These are phyloP conservation scores for Oligia fasciuncula DNA, from an alignment of 2,888 invertebrate genomes.

Conservation along the genomic window DNA sequence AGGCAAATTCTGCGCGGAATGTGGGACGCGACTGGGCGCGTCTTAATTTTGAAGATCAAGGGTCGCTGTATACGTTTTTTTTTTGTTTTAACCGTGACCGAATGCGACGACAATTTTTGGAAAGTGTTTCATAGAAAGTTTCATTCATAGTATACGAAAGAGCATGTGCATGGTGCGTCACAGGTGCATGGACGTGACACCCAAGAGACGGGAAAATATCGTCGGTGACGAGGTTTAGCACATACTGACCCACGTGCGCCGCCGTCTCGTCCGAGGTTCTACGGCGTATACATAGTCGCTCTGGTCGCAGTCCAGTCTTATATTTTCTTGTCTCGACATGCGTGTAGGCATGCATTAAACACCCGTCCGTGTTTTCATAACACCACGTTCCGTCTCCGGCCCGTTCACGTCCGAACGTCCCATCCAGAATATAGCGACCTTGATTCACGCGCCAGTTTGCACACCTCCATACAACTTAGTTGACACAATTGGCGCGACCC, in stretches of 20 bases:
- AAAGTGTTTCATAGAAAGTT: neutral
- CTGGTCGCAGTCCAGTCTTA: neutral
- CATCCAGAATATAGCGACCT: neutral
- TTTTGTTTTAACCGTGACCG: neutral
- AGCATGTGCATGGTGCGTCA: neutral
- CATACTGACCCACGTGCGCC: neutral
- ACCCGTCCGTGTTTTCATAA: neutral
- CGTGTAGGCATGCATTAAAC: neutral
- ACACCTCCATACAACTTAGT: neutral
- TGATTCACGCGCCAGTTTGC: neutral
- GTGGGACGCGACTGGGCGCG: too few relatives aligned
- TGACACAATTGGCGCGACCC: neutral
- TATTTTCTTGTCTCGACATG: neutral
- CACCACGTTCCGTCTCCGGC: neutral
- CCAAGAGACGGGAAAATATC: neutral
- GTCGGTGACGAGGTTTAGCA: neutral
- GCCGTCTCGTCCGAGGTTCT: too few relatives aligned
- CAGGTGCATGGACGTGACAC: neutral
- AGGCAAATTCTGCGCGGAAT: neutral
- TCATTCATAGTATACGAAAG: neutral
- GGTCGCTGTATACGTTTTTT: neutral
- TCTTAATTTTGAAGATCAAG: neutral
- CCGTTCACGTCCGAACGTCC: neutral
- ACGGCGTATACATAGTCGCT: neutral
- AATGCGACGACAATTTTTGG: neutral